Evolutionary conservation across 2,888 invertebrate species (phyloP).

Genomic region (Vandiemenella viatica): DNA sequence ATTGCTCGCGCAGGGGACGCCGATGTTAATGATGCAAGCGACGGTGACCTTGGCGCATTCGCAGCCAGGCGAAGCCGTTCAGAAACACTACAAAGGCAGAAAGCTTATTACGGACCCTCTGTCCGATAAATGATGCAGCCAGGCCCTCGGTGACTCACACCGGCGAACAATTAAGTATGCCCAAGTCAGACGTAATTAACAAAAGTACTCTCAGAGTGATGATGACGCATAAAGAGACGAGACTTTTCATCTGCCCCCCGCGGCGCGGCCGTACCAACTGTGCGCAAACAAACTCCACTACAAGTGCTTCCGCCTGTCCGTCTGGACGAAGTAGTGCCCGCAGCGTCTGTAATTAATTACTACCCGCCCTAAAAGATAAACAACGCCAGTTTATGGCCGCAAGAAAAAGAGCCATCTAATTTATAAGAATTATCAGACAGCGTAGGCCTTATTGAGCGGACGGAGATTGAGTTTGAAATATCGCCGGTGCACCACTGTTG

Average conservation of each 20-base stretch:
- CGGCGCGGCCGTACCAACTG: not conserved
- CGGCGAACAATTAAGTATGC: not conserved
- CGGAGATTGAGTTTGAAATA: too few relatives aligned
- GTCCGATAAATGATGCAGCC: not conserved
- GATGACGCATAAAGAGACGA: not conserved
- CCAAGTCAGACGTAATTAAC: not conserved
- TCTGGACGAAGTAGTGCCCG: too few relatives aligned
- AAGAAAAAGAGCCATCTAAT: too few relatives aligned
- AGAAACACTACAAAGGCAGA: not conserved
- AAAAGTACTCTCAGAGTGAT: not conserved
- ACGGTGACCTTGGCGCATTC: too few relatives aligned
- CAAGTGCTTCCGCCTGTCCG: not conserved
- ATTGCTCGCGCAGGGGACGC: too few relatives aligned
- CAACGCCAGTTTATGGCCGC: too few relatives aligned
- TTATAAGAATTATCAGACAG: too few relatives aligned
- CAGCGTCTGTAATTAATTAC: too few relatives aligned
- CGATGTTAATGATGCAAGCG: too few relatives aligned
- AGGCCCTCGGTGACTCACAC: not conserved
- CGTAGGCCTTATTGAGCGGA: too few relatives aligned
- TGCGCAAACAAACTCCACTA: not conserved
- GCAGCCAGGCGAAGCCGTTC: not conserved
- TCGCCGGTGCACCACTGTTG: too few relatives aligned
- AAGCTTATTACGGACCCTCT: not conserved
- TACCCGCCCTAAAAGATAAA: too few relatives aligned
- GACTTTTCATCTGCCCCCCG: not conserved